Conservation (phyloP, 2,113 vertebrate species). For the Oenanthe melanoleuca region DNA sequence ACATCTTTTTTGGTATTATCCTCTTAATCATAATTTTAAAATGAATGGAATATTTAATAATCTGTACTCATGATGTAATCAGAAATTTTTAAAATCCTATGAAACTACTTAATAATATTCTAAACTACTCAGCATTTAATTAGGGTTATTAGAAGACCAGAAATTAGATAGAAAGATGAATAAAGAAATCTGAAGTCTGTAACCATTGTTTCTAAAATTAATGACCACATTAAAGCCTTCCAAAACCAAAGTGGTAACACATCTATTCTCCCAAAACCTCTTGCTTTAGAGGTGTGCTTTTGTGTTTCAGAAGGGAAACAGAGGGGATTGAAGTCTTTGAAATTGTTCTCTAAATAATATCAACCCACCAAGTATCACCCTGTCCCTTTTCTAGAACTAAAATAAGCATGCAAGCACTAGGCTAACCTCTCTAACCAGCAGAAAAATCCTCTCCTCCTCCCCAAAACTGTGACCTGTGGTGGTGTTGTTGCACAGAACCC, state of each 20-base stretch:
- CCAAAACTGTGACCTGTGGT: not conserved
- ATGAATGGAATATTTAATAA: conserved; percentile 51
- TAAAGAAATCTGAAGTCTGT: conserved; percentile 43
- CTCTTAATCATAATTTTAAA: conserved; percentile 60
- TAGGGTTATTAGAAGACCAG: conserved; percentile 47
- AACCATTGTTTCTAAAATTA: conserved; percentile 49
- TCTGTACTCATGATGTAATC: conserved; percentile 45
- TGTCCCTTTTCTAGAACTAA: not conserved
- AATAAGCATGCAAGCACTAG: not conserved
- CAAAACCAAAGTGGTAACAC: not conserved
- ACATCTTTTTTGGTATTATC: conserved; percentile 48
- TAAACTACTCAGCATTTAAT: conserved; percentile 56
- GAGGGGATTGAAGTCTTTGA: not conserved
- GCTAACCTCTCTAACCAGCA: not conserved
- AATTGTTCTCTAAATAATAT: conserved; percentile 9
- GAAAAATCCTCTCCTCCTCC: not conserved
- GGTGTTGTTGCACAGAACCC: rapidly evolving
- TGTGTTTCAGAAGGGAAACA: not conserved
- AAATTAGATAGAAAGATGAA: conserved; percentile 50
- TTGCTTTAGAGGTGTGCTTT: not conserved
- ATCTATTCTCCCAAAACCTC: not conserved
- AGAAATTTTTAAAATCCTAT: conserved; percentile 16
- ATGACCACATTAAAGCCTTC: conserved; percentile 1
- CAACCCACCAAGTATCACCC: not conserved
- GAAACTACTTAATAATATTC: conserved; percentile 52